A percentile compares a stretch with the other conserved stretches of the same genome.
Conservation (phyloP, 2,797 vertebrate species). For the Platalea minor region DNA sequence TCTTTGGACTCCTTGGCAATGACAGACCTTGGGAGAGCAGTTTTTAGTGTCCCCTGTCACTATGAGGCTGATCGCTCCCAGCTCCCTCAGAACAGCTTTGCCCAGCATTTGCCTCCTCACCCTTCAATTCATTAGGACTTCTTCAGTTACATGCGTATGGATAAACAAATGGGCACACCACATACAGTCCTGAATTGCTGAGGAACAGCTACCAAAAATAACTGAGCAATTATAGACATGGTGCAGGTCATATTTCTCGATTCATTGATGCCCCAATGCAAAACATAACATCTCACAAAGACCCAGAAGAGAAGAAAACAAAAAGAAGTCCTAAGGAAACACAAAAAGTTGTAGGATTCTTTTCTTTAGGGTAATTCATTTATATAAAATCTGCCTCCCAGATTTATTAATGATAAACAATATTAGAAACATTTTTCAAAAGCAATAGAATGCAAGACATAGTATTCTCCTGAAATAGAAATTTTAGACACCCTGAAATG, state of each 20-base stretch:
- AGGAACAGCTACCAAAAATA: not conserved
- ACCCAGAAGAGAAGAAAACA: not conserved
- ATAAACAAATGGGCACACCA: fast-evolving
- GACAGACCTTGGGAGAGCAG: not conserved
- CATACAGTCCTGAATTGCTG: not conserved
- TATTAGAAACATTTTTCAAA: not conserved
- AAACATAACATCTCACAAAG: not conserved
- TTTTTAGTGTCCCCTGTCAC: not conserved
- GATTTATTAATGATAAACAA: not conserved
- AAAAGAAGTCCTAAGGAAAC: not conserved
- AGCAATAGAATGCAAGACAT: not conserved
- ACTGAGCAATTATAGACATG: not conserved
- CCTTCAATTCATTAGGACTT: not conserved
- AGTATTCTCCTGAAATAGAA: not conserved
- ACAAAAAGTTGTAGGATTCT: not conserved
- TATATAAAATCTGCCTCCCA: not conserved
- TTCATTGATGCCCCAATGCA: not conserved
- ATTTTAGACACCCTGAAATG: not conserved
- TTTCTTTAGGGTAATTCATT: not conserved
- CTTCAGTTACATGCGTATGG: not conserved
- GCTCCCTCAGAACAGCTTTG: not conserved
- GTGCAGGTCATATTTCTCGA: not conserved
- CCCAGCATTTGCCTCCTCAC: not conserved
- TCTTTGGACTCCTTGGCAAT: not conserved
- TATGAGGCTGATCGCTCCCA: not conserved